A percentile compares a stretch with the other conserved stretches of the same genome.
These are phyloP conservation scores for Euclidia mi DNA, from an alignment of 2,888 invertebrate genomes.

Conservation along the genomic window DNA sequence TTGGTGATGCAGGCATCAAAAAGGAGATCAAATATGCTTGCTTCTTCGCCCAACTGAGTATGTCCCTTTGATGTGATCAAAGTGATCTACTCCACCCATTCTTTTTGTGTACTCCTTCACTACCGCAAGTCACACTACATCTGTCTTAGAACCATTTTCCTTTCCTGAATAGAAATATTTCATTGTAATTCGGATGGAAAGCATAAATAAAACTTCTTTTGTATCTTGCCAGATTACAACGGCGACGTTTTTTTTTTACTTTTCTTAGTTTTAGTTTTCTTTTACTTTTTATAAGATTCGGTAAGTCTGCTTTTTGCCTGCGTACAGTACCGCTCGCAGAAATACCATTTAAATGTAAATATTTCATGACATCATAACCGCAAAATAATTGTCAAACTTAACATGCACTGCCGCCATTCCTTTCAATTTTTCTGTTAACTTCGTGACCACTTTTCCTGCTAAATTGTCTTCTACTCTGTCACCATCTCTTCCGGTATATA, in stretches of 20 bases:
- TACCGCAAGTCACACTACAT: too few relatives aligned
- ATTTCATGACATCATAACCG: background rate
- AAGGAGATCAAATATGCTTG: slow-evolving; percentile 53
- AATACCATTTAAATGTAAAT: background rate
- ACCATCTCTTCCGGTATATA: slow-evolving; percentile 28
- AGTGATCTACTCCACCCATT: too few relatives aligned
- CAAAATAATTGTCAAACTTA: background rate
- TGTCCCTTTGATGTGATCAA: too few relatives aligned
- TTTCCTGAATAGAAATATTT: too few relatives aligned
- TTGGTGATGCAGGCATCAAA: slow-evolving; percentile 50
- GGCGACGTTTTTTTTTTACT: slow-evolving; percentile 4
- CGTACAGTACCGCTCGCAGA: background rate
- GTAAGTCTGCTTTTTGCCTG: background rate
- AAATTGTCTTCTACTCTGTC: slow-evolving; percentile 39
- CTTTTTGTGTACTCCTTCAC: too few relatives aligned
- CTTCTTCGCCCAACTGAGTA: slow-evolving; percentile 50
- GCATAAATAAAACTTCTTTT: slow-evolving; percentile 36
- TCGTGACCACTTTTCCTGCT: slow-evolving; percentile 44
- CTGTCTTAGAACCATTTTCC: too few relatives aligned
- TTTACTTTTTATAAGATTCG: background rate
- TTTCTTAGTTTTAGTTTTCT: background rate
- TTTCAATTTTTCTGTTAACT: slow-evolving; percentile 7
- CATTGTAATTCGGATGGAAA: slow-evolving; percentile 44
- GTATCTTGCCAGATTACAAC: slow-evolving; percentile 39
- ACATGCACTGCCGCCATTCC: background rate